Base-by-base conservation (phyloP, 1,140 invertebrate genomes). In the Drosophila eugracilis region DNA sequence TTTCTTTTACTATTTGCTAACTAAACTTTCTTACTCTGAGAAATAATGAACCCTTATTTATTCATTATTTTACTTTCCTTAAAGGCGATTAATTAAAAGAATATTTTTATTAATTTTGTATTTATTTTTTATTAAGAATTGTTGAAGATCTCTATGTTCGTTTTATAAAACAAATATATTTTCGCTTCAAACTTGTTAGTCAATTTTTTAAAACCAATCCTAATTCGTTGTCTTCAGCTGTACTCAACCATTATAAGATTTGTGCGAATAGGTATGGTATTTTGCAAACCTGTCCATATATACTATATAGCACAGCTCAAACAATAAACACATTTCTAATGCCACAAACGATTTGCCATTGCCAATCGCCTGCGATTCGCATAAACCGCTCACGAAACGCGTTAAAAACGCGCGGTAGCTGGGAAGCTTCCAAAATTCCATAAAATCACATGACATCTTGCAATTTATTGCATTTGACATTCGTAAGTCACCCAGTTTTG, bases 291-390 rank as follows among this genome's bases (percentile, higher is more conserved):
- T 42, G 63, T 67, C 36, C 58, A 28, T 53, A 30, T 57, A 77
- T 75, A 75, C 50, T 63, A 76, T 52, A 62, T 70, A 48, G 36
- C 57, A 45, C 34, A 65, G 50, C 9, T 21, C 32, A 69, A 47
- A 39, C 73, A 48, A 62, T 58, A 70, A 80, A 66, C 52, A 71
- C 70, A 83, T 84, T 83, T 70, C 75, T 84, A 78, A 58, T 71
- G 70, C 70, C 32, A 39, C 34, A 42, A 71, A 54, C 34, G 21
- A 39, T 54, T 45, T 19, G 41, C 54, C 42, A 53, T 60, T 45
- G 19, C 66, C 78, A 37, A 60, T 84, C 70, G 52, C 36, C 59
- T 81, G 53, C 59, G 37, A 24, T 37, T 41, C 55, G 44, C 79
- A 71, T 75, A 71, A 78, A 45, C 37, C 42, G 53, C 42, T 26